A percentile compares a stretch with the other conserved stretches of the same genome.
Conservation (phyloP, 1,140 invertebrate genomes). For the Ylistrum balloti region DNA sequence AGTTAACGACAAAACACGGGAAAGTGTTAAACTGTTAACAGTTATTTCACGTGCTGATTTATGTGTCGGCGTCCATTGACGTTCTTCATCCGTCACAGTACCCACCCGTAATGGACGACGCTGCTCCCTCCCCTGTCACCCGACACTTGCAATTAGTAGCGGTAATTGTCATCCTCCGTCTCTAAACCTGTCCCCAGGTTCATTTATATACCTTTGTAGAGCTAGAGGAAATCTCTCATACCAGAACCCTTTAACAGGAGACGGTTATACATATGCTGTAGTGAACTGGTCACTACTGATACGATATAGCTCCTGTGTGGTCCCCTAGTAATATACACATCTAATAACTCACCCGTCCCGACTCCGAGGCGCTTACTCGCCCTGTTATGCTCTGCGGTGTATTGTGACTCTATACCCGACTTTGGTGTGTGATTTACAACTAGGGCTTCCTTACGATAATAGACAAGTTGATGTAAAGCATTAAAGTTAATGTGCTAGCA, state of each 20-base stretch:
- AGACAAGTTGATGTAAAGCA: constrained; percentile 33
- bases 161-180: background rate
- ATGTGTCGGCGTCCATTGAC: background rate
- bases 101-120: no score
- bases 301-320: background rate
- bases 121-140: background rate
- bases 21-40: constrained; percentile 18
- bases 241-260: background rate
- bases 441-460: background rate
- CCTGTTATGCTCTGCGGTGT: background rate
- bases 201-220: background rate
- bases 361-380: constrained; percentile 29
- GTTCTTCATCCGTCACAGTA: background rate
- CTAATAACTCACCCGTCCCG: constrained; percentile 14
- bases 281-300: background rate
- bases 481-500: background rate
- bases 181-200: background rate
- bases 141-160: background rate
- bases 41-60: background rate
- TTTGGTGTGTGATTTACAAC: constrained; percentile 1
- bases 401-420: constrained; percentile 33
- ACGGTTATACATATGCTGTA: background rate
- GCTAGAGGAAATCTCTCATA: constrained; percentile 14
- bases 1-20: constrained; percentile 37
- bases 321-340: constrained; percentile 6